Base-by-base conservation (phyloP, 2,888 invertebrate species). In the Drosophila meridiana region DNA sequence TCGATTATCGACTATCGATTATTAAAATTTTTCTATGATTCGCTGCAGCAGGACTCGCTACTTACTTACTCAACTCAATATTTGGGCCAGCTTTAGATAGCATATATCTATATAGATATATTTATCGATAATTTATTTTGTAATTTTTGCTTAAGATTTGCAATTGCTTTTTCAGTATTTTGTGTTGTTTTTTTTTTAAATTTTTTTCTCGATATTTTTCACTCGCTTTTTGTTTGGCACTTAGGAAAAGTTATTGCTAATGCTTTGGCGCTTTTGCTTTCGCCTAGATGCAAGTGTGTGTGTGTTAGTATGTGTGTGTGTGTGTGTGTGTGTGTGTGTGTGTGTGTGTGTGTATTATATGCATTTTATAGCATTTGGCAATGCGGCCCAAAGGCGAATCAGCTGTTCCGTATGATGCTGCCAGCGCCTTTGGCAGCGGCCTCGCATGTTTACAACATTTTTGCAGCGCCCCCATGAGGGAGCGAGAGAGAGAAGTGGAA, bases 361-460 rank as follows among this genome's bases (percentile, higher is more conserved):
- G 36, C 74, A 64, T 52, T 53, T 61, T 64, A 57, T 43, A 73
- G 73, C 59, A 52, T 52, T 61, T 62, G 71, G 69, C 71, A 69
- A 58, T 56, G 70, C 47, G 61, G 47, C 74, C 58, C 61, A 58
- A 30, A 70, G 57, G 73, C 62, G 65, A 48, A 84, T 84, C 83
- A 84, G 82, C 82, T 83, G 82, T 84, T 82, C 26, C 52, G 62
- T 62, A 61, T 63, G 56, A 55, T 55, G 59, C 66, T 69, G 78
- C 43, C 40, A 66, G 66, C 68, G 63, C 58, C 79, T 58, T 42
- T 48, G 28, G 40, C 71, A 61, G 47, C 76, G 82, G 69, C 85
- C 83, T 71, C 76, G 83, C 83, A 86, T 84, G 89, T 86, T 86
- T 84, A 88, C 83, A 88, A 74, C 69, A 77, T 82, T 82, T 69